Conservation (phyloP, 2,888 invertebrate species). For the Ecliptopera silaceata region DNA sequence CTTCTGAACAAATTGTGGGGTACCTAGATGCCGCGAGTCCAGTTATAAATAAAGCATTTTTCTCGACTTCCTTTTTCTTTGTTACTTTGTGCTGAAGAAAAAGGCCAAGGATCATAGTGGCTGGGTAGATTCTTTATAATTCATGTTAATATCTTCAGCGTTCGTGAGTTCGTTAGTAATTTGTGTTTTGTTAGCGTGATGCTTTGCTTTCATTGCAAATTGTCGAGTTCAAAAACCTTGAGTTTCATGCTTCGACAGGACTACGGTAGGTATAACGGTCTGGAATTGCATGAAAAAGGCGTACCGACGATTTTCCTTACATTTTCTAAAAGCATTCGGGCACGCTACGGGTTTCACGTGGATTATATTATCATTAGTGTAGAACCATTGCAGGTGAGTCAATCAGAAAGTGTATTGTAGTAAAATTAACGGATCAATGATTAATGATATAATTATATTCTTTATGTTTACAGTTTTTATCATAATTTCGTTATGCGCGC, state of each 20-base stretch:
- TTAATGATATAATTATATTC: too few relatives aligned
- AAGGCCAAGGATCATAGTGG: not conserved
- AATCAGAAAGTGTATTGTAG: too few relatives aligned
- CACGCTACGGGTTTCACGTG: conserved; percentile 35
- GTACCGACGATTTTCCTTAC: conserved; percentile 30
- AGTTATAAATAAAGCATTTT: not conserved
- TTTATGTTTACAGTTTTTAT: too few relatives aligned
- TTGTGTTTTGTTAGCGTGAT: conserved; percentile 21
- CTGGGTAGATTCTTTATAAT: not conserved
- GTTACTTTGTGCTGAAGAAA: not conserved
- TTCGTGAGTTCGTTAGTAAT: conserved; percentile 2
- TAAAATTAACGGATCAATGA: too few relatives aligned
- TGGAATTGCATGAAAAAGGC: conserved; percentile 42
- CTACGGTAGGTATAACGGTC: conserved; percentile 30
- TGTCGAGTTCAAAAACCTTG: conserved; percentile 34
- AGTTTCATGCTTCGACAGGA: conserved; percentile 37
- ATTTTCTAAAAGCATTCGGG: conserved; percentile 38
- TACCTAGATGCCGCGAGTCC: not conserved
- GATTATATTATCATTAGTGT: not conserved
- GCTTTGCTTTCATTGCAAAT: conserved; percentile 29
- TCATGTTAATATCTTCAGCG: conserved; percentile 5
- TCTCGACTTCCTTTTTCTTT: not conserved
- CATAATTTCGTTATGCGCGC: too few relatives aligned
- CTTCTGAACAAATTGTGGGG: conserved; percentile 3
- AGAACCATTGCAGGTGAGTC: not conserved